Conservation (phyloP, 2,113 vertebrate species). For the Rhinolophus sinicus region DNA sequence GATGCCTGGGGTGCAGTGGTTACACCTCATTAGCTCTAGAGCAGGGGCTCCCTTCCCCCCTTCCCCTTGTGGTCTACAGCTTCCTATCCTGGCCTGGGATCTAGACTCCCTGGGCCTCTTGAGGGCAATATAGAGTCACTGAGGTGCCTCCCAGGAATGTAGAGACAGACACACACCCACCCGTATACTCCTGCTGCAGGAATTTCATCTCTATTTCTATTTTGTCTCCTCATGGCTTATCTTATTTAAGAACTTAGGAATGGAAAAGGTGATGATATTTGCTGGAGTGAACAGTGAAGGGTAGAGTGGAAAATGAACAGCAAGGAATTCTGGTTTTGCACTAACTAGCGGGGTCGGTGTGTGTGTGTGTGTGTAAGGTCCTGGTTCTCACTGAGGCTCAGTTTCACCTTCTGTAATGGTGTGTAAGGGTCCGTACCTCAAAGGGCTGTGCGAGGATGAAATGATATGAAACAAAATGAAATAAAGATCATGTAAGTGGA, state of each 20-base stretch:
- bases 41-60: too few species aligned
- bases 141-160: background rate
- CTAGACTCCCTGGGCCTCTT: background rate
- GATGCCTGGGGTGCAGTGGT: background rate
- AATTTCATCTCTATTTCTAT: background rate
- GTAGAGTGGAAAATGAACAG: background rate
- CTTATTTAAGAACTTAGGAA: background rate
- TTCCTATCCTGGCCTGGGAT: background rate
- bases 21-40: constrained; percentile 38
- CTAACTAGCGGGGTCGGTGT: background rate
- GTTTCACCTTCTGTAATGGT: background rate
- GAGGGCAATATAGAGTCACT: background rate
- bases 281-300: background rate
- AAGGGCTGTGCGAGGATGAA: background rate
- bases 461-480: background rate
- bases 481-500: background rate
- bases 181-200: background rate
- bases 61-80: background rate
- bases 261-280: background rate
- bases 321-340: background rate
- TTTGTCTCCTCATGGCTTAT: background rate
- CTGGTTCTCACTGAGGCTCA: background rate
- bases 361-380: background rate
- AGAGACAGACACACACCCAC: background rate
- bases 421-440: background rate